Conservation (phyloP, 2,113 vertebrate species). For the Asarcornis scutulata region DNA sequence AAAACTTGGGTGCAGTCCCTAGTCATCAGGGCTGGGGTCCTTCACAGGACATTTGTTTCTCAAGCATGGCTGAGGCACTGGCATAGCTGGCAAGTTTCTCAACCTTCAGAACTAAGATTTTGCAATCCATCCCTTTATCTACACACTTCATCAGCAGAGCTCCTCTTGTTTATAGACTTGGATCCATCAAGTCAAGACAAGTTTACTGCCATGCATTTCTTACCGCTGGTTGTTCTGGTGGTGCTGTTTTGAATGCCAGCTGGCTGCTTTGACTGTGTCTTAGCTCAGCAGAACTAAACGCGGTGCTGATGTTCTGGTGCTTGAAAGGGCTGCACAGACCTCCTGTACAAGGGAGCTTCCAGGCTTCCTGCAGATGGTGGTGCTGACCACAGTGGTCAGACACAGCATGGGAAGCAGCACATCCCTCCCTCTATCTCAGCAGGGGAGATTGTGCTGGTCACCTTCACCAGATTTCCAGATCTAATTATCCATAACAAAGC, state of each 20-base stretch:
- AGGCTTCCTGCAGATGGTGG: not conserved
- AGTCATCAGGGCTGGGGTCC: not conserved
- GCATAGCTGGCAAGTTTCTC: not conserved
- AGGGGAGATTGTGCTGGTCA: too few species aligned
- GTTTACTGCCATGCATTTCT: not conserved
- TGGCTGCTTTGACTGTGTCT: rapidly evolving
- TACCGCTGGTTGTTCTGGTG: not conserved
- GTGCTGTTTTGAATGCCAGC: not conserved
- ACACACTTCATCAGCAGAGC: not conserved
- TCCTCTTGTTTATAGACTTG: not conserved
- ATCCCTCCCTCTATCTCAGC: not conserved
- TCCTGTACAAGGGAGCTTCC: not conserved
- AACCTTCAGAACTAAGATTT: not conserved
- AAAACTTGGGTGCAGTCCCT: not conserved
- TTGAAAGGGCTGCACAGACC: not conserved
- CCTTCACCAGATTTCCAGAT: not conserved
- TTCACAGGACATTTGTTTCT: not conserved
- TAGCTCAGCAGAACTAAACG: not conserved
- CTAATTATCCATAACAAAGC: not conserved
- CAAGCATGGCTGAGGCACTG: not conserved
- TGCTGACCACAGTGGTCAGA: not conserved
- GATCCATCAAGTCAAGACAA: not conserved
- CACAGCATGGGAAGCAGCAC: not conserved
- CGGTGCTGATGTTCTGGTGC: rapidly evolving
- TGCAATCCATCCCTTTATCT: not conserved